Conservation (phyloP, 2,797 vertebrate species). For the Scyliorhinus canicula region DNA sequence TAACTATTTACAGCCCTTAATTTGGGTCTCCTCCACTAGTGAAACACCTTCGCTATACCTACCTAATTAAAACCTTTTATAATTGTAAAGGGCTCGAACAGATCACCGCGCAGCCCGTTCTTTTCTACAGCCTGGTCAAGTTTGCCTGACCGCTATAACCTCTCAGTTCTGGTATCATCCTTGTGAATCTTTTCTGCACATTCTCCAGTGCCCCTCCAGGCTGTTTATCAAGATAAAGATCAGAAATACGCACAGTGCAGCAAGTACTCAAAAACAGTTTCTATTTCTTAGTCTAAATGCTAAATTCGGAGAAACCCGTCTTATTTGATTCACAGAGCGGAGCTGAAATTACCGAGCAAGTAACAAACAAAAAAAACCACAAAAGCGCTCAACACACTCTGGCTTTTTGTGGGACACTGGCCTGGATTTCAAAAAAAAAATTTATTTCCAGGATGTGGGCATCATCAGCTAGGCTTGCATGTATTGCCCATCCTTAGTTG, state of each 20-base stretch:
- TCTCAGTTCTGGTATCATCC: not conserved
- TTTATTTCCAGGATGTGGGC: no score
- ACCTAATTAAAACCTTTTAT: not conserved
- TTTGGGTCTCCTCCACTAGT: not conserved
- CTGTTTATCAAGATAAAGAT: not conserved
- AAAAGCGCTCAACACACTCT: not conserved
- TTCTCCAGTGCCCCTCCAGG: not conserved
- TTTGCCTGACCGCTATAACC: not conserved
- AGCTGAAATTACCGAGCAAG: not conserved
- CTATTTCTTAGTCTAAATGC: not conserved
- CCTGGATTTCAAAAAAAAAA: not conserved
- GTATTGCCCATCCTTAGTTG: no score
- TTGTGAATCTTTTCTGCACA: not conserved
- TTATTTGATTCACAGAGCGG: not conserved
- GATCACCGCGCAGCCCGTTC: not conserved
- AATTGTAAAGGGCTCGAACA: not conserved
- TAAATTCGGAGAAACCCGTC: not conserved
- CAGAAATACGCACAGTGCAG: no score
- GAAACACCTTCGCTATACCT: not conserved
- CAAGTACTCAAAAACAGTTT: not conserved
- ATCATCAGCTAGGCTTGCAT: no score
- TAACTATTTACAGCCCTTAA: not conserved
- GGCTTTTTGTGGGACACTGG: not conserved
- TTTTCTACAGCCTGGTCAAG: not conserved
- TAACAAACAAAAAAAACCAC: not conserved